phyloP scores from a whole-genome alignment of 2,113 vertebrate species.

The Campylomormyrus tamandua region DNA sequence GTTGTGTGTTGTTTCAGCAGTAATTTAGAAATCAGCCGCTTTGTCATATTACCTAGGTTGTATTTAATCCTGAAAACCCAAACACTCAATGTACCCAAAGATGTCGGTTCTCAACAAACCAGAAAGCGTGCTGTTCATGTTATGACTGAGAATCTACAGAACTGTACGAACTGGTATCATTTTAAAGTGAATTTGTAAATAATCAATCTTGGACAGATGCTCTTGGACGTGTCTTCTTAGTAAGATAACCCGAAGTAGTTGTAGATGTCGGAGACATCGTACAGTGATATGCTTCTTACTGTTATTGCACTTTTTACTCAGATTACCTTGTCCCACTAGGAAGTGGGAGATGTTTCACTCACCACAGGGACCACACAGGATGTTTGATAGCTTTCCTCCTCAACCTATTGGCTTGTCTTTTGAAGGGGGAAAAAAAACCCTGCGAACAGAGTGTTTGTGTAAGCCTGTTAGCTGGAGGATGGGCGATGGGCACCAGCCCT shows the following conservation, averaged over 20 bases:
- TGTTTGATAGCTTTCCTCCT: background rate
- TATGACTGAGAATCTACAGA: background rate
- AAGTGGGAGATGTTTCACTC: background rate
- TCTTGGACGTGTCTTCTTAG: too few relatives aligned
- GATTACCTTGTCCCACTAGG: background rate
- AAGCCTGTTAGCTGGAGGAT: background rate
- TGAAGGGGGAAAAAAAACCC: background rate
- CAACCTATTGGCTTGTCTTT: background rate
- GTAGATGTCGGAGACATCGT: background rate
- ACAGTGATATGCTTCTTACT: background rate
- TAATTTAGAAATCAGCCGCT: background rate
- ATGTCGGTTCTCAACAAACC: background rate
- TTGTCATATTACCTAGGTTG: background rate
- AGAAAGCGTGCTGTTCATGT: background rate
- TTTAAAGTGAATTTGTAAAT: background rate
- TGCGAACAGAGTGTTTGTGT: background rate
- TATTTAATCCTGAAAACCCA: background rate
- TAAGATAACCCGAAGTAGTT: background rate
- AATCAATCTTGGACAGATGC: background rate
- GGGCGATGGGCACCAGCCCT: background rate
- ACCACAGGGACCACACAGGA: background rate
- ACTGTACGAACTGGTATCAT: background rate
- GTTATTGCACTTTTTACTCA: background rate
- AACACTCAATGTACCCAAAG: background rate
- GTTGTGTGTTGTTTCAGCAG: background rate